Evolutionary conservation across 1,140 invertebrate genomes (phyloP).

Genomic region (Drosophila nikananu): DNA sequence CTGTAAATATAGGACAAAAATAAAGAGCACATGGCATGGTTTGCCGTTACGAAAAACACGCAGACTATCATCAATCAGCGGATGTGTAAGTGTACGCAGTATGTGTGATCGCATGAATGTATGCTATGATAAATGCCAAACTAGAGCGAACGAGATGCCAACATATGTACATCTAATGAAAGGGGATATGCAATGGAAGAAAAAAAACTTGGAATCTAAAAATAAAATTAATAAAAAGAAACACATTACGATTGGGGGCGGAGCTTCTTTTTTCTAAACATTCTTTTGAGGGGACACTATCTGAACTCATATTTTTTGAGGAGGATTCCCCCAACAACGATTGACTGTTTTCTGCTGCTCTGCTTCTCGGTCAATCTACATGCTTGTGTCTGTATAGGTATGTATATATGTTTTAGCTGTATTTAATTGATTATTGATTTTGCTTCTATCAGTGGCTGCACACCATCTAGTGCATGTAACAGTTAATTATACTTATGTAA

Average conservation of each 20-base stretch:
- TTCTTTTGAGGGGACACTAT: not conserved
- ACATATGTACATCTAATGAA: constrained; percentile 29
- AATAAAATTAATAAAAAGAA: not conserved
- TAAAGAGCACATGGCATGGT: constrained; percentile 25
- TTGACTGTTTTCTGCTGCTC: constrained; percentile 39
- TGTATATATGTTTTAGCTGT: constrained; percentile 14
- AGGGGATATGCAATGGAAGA: not conserved
- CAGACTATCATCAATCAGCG: constrained; percentile 47
- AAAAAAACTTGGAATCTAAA: constrained; percentile 13
- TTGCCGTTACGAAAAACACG: constrained; percentile 49
- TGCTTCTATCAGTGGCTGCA: constrained; percentile 41
- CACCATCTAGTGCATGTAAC: constrained; percentile 64
- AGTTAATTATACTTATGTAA: constrained; percentile 62
- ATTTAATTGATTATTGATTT: constrained; percentile 49
- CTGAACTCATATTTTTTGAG: not conserved
- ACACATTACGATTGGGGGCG: constrained; percentile 21
- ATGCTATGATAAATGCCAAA: constrained; percentile 49
- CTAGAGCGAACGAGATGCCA: constrained; percentile 30
- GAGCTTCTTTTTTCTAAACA: constrained; percentile 5
- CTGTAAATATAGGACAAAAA: constrained; percentile 43
- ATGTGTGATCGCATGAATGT: constrained; percentile 47
- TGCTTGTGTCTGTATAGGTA: constrained; percentile 4
- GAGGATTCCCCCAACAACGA: constrained; percentile 9
- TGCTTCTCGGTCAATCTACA: constrained; percentile 11
- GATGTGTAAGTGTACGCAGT: constrained; percentile 21